Base-by-base conservation (phyloP, 2,888 invertebrate genomes). In the Bursaphelenchus okinawaensis region DNA sequence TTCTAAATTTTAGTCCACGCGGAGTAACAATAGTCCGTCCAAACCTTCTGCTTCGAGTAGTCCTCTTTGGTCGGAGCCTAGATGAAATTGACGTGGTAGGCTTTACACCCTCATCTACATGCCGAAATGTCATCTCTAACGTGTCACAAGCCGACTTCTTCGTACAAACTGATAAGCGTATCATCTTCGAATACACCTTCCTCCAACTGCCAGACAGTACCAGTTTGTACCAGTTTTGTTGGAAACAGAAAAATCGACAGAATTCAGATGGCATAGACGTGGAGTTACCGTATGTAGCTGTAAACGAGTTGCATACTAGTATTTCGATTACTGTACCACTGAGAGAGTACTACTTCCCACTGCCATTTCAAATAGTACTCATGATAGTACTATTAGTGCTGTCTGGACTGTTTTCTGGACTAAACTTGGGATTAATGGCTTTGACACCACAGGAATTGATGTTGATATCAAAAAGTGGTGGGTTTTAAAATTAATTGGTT, bases 351-450 rank as follows among this genome's bases (percentile, higher is more conserved):
- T 67, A 66, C 50, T 58, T 68, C 40, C 68, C 68, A 19, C 27
- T 69, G 27, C 52, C 55, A 20, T 20, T 69, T n/a, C 87, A 90
- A 12, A 85, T 91, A 55, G 75, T 87, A 0, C 87, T 92, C 20
- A 89, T 92, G 62, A 64, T 88, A 12, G 40, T 84, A 4, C 90
- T 95, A 71, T 86, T 98, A 51, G 85, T 86, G 71, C 90, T 96
- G 78, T 96, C 96, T 0, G 92, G 94, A 0, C 85, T 98, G 0
- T 98, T 98, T 84, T 95, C 94, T 61, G 98, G 98, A 0, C 86
- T 98, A 40, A 98, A 96, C 84, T 86, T 98, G 27, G 87, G 96
- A 0, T 86, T 98, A 16, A 94, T 98, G 95, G 89, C 96, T 0
- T 84, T 98, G 82, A 94, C 95, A 83, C 88, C 75, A 1, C 74